Percentiles rank a stretch among this genome's conserved stretches.
These are phyloP conservation scores for Andrena haemorrhoa DNA, from an alignment of 2,888 invertebrate genomes.

Conservation along the genomic window DNA sequence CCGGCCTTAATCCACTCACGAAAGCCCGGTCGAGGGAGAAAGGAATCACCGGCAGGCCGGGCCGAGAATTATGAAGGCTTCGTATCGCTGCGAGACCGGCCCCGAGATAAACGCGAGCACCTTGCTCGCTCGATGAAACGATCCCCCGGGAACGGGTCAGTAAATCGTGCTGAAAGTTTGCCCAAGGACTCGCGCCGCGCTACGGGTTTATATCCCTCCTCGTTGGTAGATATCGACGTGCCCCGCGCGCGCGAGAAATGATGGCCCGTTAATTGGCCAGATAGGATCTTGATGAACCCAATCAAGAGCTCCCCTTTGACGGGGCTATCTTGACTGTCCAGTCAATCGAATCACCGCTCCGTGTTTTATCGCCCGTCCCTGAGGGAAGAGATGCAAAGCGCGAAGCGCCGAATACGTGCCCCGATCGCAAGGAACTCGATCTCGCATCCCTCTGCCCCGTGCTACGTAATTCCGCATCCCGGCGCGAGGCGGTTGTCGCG, in stretches of 20 bases:
- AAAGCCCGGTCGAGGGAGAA: neutral
- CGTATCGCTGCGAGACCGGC: neutral
- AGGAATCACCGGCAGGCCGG: conserved; percentile 15
- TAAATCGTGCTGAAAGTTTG: neutral
- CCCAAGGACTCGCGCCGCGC: neutral
- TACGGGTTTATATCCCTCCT: neutral
- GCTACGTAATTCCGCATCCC: conserved; percentile 1
- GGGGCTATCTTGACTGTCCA: neutral
- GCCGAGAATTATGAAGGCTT: conserved; percentile 14
- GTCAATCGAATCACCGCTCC: conserved; percentile 15
- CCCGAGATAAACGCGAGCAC: neutral
- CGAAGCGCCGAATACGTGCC: conserved; percentile 1
- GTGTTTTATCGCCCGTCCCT: conserved; percentile 3
- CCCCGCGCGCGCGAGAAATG: neutral
- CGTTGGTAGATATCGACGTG: neutral
- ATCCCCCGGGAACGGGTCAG: neutral
- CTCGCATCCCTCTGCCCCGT: neutral
- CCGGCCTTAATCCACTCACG: conserved; percentile 18
- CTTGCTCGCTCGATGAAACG: neutral
- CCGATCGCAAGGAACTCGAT: conserved; percentile 23
- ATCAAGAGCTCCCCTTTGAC: conserved; percentile 35
- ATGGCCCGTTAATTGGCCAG: conserved; percentile 18
- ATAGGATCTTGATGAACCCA: conserved; percentile 19
- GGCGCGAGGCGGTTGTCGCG: neutral
- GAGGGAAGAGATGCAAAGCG: conserved; percentile 43